These are phyloP conservation scores for Ips typographus DNA, from an alignment of 1,140 invertebrate species.

Conservation along the genomic window DNA sequence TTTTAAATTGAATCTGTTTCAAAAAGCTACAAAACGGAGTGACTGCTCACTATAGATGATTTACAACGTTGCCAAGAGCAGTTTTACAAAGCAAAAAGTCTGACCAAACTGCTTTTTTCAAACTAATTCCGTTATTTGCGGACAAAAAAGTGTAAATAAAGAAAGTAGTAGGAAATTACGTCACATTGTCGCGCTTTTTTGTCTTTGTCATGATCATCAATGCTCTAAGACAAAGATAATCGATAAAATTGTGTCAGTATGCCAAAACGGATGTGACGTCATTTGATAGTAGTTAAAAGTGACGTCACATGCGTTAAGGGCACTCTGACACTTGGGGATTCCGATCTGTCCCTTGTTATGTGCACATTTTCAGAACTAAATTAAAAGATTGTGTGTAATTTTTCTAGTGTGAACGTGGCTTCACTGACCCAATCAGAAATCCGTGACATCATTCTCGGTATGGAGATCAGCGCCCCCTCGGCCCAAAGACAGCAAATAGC, in stretches of 20 bases:
- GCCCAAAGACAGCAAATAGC: slow-evolving; percentile 98
- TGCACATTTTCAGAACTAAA: neutral
- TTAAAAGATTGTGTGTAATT: neutral
- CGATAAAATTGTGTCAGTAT: too few relatives aligned
- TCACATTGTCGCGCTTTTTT: too few relatives aligned
- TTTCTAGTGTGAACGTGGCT: slow-evolving; percentile 88
- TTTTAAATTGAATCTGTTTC: slow-evolving; percentile 48
- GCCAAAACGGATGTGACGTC: too few relatives aligned
- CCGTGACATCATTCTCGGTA: slow-evolving; percentile 98
- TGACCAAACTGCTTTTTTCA: too few relatives aligned
- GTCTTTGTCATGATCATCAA: too few relatives aligned
- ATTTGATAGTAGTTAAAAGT: neutral
- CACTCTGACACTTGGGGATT: too few relatives aligned
- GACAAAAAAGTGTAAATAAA: too few relatives aligned
- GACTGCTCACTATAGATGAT: too few relatives aligned
- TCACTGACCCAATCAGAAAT: slow-evolving; percentile 99
- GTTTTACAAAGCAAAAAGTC: neutral
- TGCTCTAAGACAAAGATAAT: too few relatives aligned
- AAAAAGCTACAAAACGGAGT: neutral
- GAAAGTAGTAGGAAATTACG: too few relatives aligned
- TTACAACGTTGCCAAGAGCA: neutral
- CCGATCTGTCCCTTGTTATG: neutral
- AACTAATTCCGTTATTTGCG: too few relatives aligned
- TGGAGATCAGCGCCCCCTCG: slow-evolving; percentile 99
- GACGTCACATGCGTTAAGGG: too few relatives aligned